A percentile compares a stretch with the other conserved stretches of the same genome.
These are phyloP conservation scores for Andinoacara biseriatus DNA, from an alignment of 2,113 vertebrate species.

Conservation along the genomic window DNA sequence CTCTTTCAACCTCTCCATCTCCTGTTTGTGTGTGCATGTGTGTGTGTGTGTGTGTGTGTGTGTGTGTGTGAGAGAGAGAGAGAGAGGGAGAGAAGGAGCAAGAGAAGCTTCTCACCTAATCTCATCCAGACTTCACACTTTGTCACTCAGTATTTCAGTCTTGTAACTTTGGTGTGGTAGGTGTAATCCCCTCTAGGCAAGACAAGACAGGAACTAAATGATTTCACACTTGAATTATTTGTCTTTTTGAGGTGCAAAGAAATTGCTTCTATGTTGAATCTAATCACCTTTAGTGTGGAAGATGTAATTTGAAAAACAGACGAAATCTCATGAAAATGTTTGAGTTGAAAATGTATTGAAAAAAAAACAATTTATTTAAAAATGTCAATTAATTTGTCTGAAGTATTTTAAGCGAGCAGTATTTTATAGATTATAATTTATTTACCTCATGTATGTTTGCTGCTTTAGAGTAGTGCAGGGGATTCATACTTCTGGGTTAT, in stretches of 20 bases:
- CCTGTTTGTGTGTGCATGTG: conserved; percentile 2
- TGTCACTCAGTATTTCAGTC: conserved; percentile 70
- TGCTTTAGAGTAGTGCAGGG: not conserved
- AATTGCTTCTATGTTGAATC: not conserved
- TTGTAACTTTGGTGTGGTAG: conserved; percentile 58
- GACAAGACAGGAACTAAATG: conserved; percentile 75
- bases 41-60: conserved; percentile 26
- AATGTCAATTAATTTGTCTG: not conserved
- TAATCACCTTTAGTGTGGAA: conserved; percentile 16
- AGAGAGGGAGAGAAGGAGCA: not conserved
- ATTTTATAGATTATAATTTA: not conserved
- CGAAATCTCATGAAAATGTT: conserved; percentile 1
- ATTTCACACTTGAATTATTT: conserved; percentile 75
- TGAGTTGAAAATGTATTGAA: not conserved
- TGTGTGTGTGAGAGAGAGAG: not conserved
- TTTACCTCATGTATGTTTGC: not conserved
- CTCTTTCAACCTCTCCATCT: conserved; percentile 13
- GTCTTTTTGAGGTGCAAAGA: conserved; percentile 41
- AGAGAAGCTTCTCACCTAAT: conserved; percentile 67
- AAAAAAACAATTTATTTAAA: not conserved
- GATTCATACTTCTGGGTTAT: no score
- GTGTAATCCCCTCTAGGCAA: conserved; percentile 73
- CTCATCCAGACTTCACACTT: conserved; percentile 78
- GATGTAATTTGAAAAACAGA: not conserved
- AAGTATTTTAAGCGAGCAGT: not conserved